Conservation (phyloP, 2,113 vertebrate species). For the Spilogale gracilis region DNA sequence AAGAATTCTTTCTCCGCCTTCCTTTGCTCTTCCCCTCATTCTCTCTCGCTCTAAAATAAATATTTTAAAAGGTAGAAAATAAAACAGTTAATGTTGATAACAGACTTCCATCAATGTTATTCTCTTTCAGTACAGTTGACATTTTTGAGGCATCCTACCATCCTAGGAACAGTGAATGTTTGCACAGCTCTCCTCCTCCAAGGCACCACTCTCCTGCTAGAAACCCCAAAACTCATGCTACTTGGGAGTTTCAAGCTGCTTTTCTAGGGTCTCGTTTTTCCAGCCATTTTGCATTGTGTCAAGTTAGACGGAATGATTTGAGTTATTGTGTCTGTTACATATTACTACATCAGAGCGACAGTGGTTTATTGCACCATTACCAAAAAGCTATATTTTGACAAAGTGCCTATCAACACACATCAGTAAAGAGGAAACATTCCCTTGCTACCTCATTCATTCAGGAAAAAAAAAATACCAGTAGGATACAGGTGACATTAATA, state of each 20-base stretch:
- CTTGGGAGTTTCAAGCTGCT: background rate
- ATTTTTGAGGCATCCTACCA: background rate
- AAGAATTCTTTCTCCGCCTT: background rate
- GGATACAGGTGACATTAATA: conserved; percentile 40
- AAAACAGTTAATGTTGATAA: background rate
- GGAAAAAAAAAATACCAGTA: background rate
- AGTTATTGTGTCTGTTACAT: background rate
- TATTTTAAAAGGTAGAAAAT: background rate
- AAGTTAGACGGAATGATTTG: conserved; percentile 17
- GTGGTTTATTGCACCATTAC: conserved; percentile 36
- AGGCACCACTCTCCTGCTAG: background rate
- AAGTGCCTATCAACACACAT: background rate
- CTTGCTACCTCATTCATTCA: background rate
- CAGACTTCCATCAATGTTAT: background rate
- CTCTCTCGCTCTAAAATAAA: background rate
- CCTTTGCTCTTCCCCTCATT: background rate
- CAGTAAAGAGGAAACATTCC: conserved; percentile 32
- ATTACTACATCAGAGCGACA: conserved; percentile 6
- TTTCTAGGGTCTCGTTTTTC: background rate
- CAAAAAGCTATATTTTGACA: conserved; percentile 54
- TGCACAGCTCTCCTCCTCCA: background rate
- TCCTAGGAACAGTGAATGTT: background rate
- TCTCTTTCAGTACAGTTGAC: background rate
- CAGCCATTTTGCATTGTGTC: conserved; percentile 37
- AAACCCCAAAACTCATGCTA: background rate